phyloP scores from a whole-genome alignment of 2,797 vertebrate species.

The Lepilemur septentrionalis region DNA sequence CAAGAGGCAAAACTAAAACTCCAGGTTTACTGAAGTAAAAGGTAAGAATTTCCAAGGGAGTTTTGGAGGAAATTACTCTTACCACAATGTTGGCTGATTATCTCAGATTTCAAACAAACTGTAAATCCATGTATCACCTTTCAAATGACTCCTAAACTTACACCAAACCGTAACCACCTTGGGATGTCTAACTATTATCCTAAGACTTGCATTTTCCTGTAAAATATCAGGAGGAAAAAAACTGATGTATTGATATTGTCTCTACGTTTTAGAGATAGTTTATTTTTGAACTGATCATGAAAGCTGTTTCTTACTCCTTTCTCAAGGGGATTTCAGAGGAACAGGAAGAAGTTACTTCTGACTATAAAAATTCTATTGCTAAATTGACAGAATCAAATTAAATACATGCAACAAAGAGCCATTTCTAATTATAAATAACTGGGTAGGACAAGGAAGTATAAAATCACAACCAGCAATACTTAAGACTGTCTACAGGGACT shows the following conservation, averaged over 20 bases:
- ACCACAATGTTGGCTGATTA: background rate
- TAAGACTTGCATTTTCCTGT: conserved; percentile 18
- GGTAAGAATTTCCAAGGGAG: conserved; percentile 42
- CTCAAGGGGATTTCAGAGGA: conserved; percentile 14
- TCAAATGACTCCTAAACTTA: conserved; percentile 23
- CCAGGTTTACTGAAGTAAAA: background rate
- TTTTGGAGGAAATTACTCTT: conserved; percentile 66
- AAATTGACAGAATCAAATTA: background rate
- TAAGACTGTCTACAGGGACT: background rate
- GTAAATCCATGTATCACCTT: background rate
- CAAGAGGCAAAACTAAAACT: background rate
- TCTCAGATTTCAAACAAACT: conserved; percentile 52
- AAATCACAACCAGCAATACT: background rate
- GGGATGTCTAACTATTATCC: conserved; percentile 12
- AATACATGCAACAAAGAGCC: background rate
- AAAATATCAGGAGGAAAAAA: background rate
- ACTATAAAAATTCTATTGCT: background rate
- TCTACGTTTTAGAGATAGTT: background rate
- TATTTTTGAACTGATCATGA: background rate
- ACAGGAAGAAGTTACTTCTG: conserved; percentile 18
- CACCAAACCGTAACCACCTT: background rate
- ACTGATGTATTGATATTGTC: background rate
- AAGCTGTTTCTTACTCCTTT: conserved; percentile 6
- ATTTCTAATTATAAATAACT: conserved; percentile 34
- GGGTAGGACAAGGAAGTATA: background rate